phyloP scores from a whole-genome alignment of 2,113 vertebrate genomes.

The Malurus alboscapulatus region DNA sequence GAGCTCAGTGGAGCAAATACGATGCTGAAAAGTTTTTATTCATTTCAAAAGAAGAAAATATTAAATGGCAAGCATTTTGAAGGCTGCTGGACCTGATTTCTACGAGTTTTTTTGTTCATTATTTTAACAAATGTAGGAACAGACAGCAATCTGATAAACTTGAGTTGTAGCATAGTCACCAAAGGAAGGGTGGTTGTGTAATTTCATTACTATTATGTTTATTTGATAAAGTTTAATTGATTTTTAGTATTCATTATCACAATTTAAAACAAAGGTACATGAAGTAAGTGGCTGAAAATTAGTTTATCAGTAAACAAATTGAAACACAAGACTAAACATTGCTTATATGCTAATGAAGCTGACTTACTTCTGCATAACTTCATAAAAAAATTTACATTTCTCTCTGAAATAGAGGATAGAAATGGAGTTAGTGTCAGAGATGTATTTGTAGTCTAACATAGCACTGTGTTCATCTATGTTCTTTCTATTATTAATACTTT shows the following conservation, averaged over 20 bases:
- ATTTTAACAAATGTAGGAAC: background rate
- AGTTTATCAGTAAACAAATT: background rate
- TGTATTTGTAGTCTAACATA: background rate
- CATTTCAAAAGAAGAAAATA: background rate
- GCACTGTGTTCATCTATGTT: background rate
- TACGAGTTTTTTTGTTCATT: background rate
- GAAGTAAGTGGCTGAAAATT: background rate
- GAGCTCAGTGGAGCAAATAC: background rate
- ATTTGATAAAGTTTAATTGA: background rate
- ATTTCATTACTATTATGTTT: background rate
- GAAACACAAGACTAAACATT: background rate
- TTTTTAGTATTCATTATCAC: background rate
- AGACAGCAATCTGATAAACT: background rate
- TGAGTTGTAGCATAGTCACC: accelerated
- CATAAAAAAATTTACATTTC: background rate
- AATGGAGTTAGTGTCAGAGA: background rate
- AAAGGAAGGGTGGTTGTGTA: background rate
- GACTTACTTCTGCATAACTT: background rate
- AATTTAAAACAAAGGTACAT: background rate
- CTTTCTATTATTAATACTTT: background rate
- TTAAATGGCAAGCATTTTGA: background rate
- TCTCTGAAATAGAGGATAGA: background rate
- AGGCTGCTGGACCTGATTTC: background rate
- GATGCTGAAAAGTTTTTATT: background rate
- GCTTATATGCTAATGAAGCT: background rate